Base-by-base conservation (phyloP, 2,797 vertebrate species). In the Falco columbarius region DNA sequence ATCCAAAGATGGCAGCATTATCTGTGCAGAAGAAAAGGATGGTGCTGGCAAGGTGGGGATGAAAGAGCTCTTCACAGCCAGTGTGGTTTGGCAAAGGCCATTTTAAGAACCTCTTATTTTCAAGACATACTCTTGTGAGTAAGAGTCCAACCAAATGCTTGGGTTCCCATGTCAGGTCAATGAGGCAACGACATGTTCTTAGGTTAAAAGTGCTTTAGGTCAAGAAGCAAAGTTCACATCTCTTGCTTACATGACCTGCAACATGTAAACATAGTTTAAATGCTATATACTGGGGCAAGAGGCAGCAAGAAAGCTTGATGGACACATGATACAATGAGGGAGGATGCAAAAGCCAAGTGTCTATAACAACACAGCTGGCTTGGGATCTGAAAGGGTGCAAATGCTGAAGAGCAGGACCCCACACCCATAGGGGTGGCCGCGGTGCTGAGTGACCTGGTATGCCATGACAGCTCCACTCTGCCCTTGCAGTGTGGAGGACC, bases 361-460 rank as follows among this genome's bases (percentile, higher is more conserved):
- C 61, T 7, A 2, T 1, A 10, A 56, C 65, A 79, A 24, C 44
- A 40, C 2, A 21, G 29, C 34, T 59, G 46, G 3, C 34, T 72
- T 68, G 68, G 23, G 40, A 59, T 36, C 1, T 47, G 58, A 71
- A 26, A 6, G n/a, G 27, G 34, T 17, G 24, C 2, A 8, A 29
- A 30, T 0, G 0, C 36, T 63, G 27, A 30, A 19, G 59, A 82
- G 63, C 61, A 66, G 75, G 59, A 66, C 34, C 7, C n/a, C 19
- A 16, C 36, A 6, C 0, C 12, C 3, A 0, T 1, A 38, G 56
- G 7, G 46, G 19, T 59, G 24, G 56, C 5, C 3, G 1, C 21
- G 52, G 49, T 15, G 29, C 9, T 0, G 0, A 49, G 38, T 5
- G 51, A 44, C 38, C 17, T 1, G 0, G 19, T 2, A 5, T 0